These are phyloP conservation scores for Aselliscus stoliczkanus DNA, from an alignment of 2,797 vertebrate species.

Conservation along the genomic window DNA sequence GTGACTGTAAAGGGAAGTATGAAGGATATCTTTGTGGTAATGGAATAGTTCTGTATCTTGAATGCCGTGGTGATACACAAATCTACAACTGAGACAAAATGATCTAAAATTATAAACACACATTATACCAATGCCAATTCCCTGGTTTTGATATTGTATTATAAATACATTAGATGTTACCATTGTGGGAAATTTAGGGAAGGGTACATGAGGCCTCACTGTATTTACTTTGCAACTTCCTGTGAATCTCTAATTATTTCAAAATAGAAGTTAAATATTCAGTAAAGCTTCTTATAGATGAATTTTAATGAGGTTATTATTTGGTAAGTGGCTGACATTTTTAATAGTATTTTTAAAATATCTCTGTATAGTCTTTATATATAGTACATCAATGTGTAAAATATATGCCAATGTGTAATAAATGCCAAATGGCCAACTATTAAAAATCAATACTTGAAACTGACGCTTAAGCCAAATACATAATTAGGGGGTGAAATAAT, in stretches of 20 bases:
- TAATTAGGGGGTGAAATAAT: neutral
- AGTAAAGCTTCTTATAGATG: neutral
- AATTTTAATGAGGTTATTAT: neutral
- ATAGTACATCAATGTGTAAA: too few relatives aligned
- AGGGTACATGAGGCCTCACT: neutral
- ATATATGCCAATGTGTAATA: too few relatives aligned
- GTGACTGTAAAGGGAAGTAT: neutral
- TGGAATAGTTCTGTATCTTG: neutral
- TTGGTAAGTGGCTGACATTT: neutral
- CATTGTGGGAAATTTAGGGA: neutral
- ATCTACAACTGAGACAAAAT: neutral
- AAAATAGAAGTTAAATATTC: neutral
- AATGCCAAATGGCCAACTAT: neutral
- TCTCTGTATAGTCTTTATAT: neutral
- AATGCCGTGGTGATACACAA: neutral
- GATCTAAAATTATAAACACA: neutral
- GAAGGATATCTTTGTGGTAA: neutral
- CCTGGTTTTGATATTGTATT: neutral
- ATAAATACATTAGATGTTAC: neutral
- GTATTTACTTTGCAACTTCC: neutral
- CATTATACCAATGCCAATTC: neutral
- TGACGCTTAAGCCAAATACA: neutral
- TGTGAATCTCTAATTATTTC: neutral
- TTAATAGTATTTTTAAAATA: neutral
- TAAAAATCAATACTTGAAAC: neutral